Percentiles rank a stretch among this genome's conserved stretches.
phyloP scores from a whole-genome alignment of 2,113 vertebrate genomes.

The Cinclus mexicanus region DNA sequence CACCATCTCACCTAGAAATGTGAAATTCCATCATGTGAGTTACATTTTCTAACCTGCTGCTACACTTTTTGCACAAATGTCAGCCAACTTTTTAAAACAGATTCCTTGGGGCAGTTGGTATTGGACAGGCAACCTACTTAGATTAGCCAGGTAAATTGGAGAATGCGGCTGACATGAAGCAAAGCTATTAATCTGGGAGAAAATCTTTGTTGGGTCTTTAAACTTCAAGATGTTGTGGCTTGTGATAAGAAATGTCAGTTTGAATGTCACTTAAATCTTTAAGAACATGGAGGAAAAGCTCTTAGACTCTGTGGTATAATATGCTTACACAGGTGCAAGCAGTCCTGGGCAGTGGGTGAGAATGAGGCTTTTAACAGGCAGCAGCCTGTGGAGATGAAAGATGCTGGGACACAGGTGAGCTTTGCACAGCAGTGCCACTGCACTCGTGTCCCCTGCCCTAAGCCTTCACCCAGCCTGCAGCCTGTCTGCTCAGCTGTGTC shows the following conservation, averaged over 20 bases:
- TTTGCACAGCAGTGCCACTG: background rate
- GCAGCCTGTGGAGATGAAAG: background rate
- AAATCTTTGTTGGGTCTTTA: background rate
- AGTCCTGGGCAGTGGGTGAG: background rate
- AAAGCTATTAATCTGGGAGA: background rate
- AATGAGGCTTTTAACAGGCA: background rate
- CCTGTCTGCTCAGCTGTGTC: background rate
- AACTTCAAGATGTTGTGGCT: background rate
- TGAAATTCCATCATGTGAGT: background rate
- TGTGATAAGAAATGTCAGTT: background rate
- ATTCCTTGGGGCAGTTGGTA: background rate
- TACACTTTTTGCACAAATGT: background rate
- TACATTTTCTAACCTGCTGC: background rate
- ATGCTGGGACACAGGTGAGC: background rate
- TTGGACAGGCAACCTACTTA: background rate
- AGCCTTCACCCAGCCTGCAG: background rate
- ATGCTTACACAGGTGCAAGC: background rate
- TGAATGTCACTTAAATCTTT: background rate
- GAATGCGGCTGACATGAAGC: background rate
- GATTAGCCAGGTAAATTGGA: background rate
- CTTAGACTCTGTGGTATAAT: background rate
- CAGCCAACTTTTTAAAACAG: background rate
- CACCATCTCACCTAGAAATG: background rate
- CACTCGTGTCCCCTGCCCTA: accelerated
- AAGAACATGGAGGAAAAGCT: background rate